These are phyloP conservation scores for Brachypterus glaber DNA, from an alignment of 2,888 invertebrate species.

Conservation along the genomic window DNA sequence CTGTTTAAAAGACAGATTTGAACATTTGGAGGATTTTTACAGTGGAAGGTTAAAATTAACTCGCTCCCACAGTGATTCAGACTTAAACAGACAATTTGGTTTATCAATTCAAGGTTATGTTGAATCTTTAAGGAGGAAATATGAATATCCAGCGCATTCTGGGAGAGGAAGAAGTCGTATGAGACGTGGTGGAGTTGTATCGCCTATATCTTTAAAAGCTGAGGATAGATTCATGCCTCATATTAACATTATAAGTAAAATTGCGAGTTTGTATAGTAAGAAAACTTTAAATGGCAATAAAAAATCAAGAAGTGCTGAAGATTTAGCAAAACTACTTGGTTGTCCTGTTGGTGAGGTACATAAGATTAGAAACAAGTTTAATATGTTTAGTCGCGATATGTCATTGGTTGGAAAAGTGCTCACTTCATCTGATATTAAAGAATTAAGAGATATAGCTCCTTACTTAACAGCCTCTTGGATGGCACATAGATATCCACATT, in stretches of 20 bases:
- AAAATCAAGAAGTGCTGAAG: conserved; percentile 30
- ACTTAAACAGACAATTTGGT: conserved; percentile 52
- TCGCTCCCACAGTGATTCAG: conserved; percentile 71
- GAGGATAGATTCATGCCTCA: conserved; percentile 77
- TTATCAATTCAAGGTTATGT: conserved; percentile 47
- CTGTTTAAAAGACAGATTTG: conserved; percentile 68
- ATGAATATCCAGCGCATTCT: conserved; percentile 44
- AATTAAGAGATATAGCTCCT: conserved; percentile 66
- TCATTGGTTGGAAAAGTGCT: conserved; percentile 70
- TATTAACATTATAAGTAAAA: conserved; percentile 82
- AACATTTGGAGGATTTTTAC: conserved; percentile 46
- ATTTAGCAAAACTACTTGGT: conserved; percentile 35
- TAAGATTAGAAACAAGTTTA: conserved; percentile 62
- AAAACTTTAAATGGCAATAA: conserved; percentile 29
- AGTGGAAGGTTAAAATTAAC: conserved; percentile 38
- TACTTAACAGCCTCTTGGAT: conserved; percentile 72
- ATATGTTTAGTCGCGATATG: conserved; percentile 44
- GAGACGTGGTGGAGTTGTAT: conserved; percentile 42
- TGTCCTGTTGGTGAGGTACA: conserved; percentile 59
- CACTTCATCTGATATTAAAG: conserved; percentile 67
- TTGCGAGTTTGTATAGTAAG: conserved; percentile 48
- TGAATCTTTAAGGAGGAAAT: conserved; percentile 50
- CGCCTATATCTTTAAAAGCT: conserved; percentile 57
- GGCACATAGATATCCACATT: conserved; percentile 67
- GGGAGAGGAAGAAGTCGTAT: conserved; percentile 44